A percentile compares a stretch with the other conserved stretches of the same genome.
Conservation (phyloP, 2,888 invertebrate species). For the Drosophila nigricruria region DNA sequence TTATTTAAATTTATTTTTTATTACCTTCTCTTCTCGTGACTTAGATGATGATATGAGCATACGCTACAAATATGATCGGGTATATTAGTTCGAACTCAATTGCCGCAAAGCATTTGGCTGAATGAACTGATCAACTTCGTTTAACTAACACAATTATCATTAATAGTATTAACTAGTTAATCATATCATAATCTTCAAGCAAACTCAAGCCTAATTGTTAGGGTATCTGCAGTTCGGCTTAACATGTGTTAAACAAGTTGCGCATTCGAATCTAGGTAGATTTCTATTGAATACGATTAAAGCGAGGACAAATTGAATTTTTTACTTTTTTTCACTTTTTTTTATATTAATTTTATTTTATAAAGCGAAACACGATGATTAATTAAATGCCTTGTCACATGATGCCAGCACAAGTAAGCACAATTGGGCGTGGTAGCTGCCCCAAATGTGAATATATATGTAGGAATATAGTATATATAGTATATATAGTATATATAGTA, state of each 20-base stretch:
- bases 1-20: constrained; percentile 27
- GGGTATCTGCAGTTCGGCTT: not conserved
- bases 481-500: not conserved
- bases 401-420: constrained; percentile 4
- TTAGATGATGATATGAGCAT: constrained; percentile 13
- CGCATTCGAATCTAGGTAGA: constrained; percentile 7
- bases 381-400: constrained; percentile 43
- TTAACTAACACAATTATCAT: not conserved
- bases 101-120: not conserved
- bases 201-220: accelerated
- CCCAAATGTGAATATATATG: not conserved
- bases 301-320: constrained; percentile 37
- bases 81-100: not conserved
- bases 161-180: not conserved
- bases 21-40: constrained; percentile 34
- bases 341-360: not conserved
- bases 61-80: not conserved
- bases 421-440: constrained; percentile 12
- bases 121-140: no score
- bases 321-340: not conserved
- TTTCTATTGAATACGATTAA: constrained; percentile 40
- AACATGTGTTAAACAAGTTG: not conserved
- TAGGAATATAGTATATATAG: not conserved
- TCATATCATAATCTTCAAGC: not conserved
- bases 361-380: constrained; percentile 40